Conservation (phyloP, 1,140 invertebrate species). For the Maconellicoccus hirsutus region DNA sequence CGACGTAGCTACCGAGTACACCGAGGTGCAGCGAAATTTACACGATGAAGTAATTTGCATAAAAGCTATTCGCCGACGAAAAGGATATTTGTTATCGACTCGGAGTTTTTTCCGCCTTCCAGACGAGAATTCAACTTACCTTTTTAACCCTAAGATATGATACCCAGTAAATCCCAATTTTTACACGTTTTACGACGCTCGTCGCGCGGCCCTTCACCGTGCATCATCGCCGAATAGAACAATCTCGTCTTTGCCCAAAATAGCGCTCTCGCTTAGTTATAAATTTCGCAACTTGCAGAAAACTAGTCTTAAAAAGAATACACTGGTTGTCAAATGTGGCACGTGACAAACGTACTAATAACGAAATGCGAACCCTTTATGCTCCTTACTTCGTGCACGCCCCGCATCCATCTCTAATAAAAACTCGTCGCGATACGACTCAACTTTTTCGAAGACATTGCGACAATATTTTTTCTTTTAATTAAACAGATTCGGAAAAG, state of each 20-base stretch:
- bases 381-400: no score
- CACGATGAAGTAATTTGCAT: conserved; percentile 4
- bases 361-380: neutral
- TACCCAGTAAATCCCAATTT: conserved; percentile 1
- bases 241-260: neutral
- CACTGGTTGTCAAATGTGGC: neutral
- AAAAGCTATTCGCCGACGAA: neutral
- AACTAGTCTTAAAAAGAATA: conserved; percentile 9
- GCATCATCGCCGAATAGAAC: neutral
- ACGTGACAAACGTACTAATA: neutral
- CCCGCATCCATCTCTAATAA: no score
- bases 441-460: neutral
- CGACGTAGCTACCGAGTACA: neutral
- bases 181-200: conserved; percentile 2
- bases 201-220: neutral
- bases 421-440: neutral
- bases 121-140: neutral
- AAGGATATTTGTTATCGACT: conserved; percentile 2
- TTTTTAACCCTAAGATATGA: conserved; percentile 9
- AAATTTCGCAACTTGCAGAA: neutral
- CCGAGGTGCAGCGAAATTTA: neutral
- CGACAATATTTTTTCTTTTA: conserved; percentile 5
- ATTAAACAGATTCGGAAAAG: neutral
- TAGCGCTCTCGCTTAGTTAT: neutral
- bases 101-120: neutral